Percentiles rank a stretch among this genome's conserved stretches.
Evolutionary conservation across 2,797 vertebrate genomes (phyloP).

Genomic region (Gadopsis bispinosus): DNA sequence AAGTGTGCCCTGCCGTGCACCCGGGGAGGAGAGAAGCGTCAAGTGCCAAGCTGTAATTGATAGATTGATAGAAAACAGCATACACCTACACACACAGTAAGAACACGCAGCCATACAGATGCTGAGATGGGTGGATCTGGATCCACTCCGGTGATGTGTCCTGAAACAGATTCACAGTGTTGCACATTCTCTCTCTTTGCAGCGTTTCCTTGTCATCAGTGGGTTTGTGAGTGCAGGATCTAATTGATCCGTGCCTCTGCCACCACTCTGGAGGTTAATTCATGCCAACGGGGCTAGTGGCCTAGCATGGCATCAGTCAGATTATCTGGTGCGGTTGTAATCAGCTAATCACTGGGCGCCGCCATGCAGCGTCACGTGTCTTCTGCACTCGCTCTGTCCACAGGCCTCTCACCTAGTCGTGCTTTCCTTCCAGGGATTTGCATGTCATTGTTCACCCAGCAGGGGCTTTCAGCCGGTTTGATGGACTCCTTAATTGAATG

Average conservation of each 20-base stretch:
- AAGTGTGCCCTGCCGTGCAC: conserved; percentile 50
- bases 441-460: background rate
- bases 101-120: background rate
- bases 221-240: conserved; percentile 39
- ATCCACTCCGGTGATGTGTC: background rate
- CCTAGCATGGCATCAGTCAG: conserved; percentile 61
- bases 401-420: background rate
- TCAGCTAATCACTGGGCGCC: conserved; percentile 61
- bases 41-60: conserved; percentile 60
- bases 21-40: conserved; percentile 27
- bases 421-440: conserved; percentile 17
- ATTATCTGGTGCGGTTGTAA: conserved; percentile 68
- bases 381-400: conserved; percentile 7
- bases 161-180: conserved; percentile 8
- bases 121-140: conserved; percentile 1
- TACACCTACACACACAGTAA: conserved; percentile 9
- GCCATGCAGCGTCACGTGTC: conserved; percentile 47
- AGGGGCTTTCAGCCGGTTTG: background rate
- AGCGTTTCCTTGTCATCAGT: conserved; percentile 29
- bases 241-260: conserved; percentile 57
- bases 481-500: background rate
- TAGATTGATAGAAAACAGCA: conserved; percentile 62
- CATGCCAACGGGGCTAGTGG: conserved; percentile 60
- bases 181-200: background rate
- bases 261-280: conserved; percentile 66